phyloP scores from a whole-genome alignment of 2,113 vertebrate genomes.

The Acrocephalus kingi region DNA sequence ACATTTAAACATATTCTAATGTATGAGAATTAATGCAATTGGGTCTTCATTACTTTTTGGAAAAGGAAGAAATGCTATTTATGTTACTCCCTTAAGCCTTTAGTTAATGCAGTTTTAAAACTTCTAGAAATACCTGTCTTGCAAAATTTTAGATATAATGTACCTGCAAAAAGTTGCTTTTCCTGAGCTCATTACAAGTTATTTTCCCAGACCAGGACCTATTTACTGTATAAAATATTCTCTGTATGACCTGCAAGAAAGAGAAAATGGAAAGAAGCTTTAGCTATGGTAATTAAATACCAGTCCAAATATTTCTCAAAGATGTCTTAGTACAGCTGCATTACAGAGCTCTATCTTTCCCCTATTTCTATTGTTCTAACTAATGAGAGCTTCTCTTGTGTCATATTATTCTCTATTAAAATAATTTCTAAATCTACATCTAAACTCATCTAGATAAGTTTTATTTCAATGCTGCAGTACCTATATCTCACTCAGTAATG shows the following conservation, averaged over 20 bases:
- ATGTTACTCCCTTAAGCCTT: neutral
- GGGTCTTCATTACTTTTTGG: neutral
- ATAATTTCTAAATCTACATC: neutral
- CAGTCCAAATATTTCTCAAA: neutral
- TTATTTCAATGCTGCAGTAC: neutral
- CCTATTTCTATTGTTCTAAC: neutral
- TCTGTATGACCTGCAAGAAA: conserved; percentile 87
- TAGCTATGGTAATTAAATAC: neutral
- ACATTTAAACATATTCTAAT: neutral
- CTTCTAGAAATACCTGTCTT: neutral
- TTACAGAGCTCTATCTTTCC: neutral
- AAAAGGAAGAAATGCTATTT: neutral
- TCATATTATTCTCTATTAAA: neutral
- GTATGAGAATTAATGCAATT: neutral
- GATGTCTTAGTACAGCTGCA: neutral
- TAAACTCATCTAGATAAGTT: neutral
- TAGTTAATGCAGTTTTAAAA: neutral
- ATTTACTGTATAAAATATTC: conserved; percentile 97
- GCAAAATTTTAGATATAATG: neutral
- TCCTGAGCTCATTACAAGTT: conserved; percentile 87
- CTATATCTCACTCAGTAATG: neutral
- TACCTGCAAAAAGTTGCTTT: conserved; percentile 94
- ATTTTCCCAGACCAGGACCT: conserved; percentile 94
- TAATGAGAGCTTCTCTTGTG: neutral
- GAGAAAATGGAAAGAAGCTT: neutral